Evolutionary conservation across 2,888 invertebrate species (phyloP), one percentile per base, ranked within the genome.

Genomic region (Griposia aprilina): DNA sequence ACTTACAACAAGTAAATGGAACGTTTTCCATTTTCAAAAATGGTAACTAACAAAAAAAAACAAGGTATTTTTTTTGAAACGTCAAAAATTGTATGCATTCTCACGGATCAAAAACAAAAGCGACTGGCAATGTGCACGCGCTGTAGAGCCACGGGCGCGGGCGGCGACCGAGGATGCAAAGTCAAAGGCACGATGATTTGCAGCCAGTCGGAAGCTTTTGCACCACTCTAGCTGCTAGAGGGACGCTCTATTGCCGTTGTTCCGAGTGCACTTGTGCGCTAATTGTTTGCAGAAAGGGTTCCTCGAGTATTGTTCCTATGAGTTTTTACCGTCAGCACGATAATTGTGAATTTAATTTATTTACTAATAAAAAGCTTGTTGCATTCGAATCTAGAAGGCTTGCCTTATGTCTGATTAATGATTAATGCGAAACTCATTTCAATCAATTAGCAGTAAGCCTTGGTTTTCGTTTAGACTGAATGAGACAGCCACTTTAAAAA

Each of bases 201-300:
- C 95, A 96, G 94, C 95, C 94, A 95, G 95, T 95, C 93, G 94
- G 94, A 93, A 94, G 93, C 94, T 93, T 91, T 91, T 85, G 88
- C 88, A 89, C 88, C 87, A 90, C 90, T 91, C 90, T 90, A 83
- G 76, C 87, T 74, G 88, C 84, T 76, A 90, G 93, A 87, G 94
- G 93, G 94, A 91, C 90, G 92, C 92, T 93, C 94, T 94, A 95
- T 95, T 93, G 94, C 95, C 91, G 95, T 96, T 96, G 96, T 96
- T 95, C 90, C 85, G 88, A 96, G 96, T 90, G 94, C 95, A 93
- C 96, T 96, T 92, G 93, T 90, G 92, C 96, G 93, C 94, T 96
- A 96, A 97, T 97, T 96, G 96, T 97, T 96, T 95, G 96, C 96
- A 94, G 96, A 95, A 96, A 96, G 96, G 96, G 96, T 96, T 95